Base-by-base conservation (phyloP, 2,888 invertebrate genomes). In the Neuroscelio doddi region DNA sequence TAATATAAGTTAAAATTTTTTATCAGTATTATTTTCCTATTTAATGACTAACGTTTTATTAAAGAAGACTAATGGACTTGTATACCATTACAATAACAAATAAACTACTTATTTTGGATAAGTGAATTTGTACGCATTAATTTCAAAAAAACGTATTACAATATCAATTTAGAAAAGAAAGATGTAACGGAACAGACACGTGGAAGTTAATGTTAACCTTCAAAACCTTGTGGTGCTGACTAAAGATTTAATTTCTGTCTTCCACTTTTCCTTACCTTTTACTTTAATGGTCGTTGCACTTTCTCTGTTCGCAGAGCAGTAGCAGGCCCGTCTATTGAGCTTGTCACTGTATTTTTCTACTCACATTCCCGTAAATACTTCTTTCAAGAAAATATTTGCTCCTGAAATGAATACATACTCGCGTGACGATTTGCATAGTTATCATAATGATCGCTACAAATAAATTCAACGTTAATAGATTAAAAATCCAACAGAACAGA, bases 221-320 rank as follows among this genome's bases (percentile, higher is more conserved):
- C 62, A 53, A 55, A 64, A 62, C 30, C 36, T 32, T 10, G 29
- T 26, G 51, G n/a, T 16, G 24, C 45, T 26, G 36, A 45, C 47
- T 39, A 27, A 46, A 27, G 55, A 36, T 46, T 41, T 46, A 64
- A 64, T 62, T 62, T 68, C 62, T 64, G 30, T 64, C 62, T 58
- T 68, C 70, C 69, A 72, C 77, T 75, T 71, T 72, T 75, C 77
- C 76, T 77, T 80, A 79, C 80, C 79, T 79, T 81, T 80, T 80
- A 80, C 80, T 80, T 81, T 80, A 76, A 81, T 78, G 73, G 76
- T 72, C 63, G 72, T 71, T 76, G 79, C 80, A 81, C 81, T 81
- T 81, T 81, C 81, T 79, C 80, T 80, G 74, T 67, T 72, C 68
- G 67, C 69, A 55, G 56, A 62, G 62, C 67, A 64, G 57, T 74